phyloP scores from a whole-genome alignment of 1,140 invertebrate species.

The honey bee (Apis mellifera) region DNA sequence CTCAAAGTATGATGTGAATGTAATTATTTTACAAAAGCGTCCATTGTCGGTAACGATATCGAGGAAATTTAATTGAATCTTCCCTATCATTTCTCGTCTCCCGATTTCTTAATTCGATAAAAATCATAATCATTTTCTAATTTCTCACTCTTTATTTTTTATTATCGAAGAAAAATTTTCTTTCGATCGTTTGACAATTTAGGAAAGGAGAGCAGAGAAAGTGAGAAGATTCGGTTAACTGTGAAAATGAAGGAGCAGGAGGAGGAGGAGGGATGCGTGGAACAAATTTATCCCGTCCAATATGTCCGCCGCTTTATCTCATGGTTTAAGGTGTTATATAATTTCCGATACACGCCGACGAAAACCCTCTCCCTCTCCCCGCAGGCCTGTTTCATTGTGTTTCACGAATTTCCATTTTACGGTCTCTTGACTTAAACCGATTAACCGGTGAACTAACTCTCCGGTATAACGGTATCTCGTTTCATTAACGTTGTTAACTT shows the following conservation, averaged over 20 bases:
- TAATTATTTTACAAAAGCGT: conserved; percentile 23
- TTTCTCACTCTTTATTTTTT: neutral
- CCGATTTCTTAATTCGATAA: neutral
- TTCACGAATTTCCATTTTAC: conserved; percentile 45
- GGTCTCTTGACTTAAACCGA: conserved; percentile 57
- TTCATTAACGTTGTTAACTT: conserved; percentile 63
- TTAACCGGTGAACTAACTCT: conserved; percentile 61
- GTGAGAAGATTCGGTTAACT: too few species aligned
- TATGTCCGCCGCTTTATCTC: conserved; percentile 30
- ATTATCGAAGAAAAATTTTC: neutral
- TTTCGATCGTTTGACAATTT: too few species aligned
- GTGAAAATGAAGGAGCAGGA: too few species aligned
- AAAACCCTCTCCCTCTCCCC: neutral
- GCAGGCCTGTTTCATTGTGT: conserved; percentile 31
- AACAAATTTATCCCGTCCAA: conserved; percentile 25
- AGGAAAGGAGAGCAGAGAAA: too few species aligned
- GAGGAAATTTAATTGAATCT: neutral
- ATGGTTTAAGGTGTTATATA: conserved; percentile 29
- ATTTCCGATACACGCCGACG: conserved; percentile 27
- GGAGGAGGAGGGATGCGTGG: neutral
- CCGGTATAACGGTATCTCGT: conserved; percentile 51
- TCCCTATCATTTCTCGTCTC: neutral
- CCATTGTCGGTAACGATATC: neutral
- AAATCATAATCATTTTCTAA: neutral
- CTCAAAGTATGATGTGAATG: neutral